Percentiles rank a stretch among this genome's conserved stretches.
These are phyloP conservation scores for Clivina fossor DNA, from an alignment of 2,888 invertebrate genomes.

Conservation along the genomic window DNA sequence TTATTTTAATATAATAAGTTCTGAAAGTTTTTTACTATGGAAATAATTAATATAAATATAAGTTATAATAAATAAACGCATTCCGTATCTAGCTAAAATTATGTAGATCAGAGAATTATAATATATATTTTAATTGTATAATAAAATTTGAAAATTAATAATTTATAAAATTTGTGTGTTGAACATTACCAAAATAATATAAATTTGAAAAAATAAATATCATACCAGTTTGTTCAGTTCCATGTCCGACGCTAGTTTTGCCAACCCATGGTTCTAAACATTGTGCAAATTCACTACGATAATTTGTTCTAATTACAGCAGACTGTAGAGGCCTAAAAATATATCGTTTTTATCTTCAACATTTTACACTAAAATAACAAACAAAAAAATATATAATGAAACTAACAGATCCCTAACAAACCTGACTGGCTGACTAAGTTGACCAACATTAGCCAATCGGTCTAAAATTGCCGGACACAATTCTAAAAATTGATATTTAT, in stretches of 20 bases:
- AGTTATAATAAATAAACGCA: too few species aligned
- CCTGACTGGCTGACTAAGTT: constrained; percentile 64
- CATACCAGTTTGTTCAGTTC: constrained; percentile 51
- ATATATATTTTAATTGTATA: too few species aligned
- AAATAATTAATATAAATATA: too few species aligned
- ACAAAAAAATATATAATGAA: background rate
- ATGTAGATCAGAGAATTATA: too few species aligned
- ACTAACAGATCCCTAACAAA: constrained; percentile 40
- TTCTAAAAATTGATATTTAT: constrained; percentile 74
- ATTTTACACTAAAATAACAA: constrained; percentile 8
- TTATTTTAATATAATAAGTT: too few species aligned
- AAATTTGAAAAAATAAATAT: constrained; percentile 1
- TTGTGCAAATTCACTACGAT: constrained; percentile 65
- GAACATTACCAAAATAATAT: constrained; percentile 10
- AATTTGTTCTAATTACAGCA: constrained; percentile 59
- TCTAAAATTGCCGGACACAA: constrained; percentile 68
- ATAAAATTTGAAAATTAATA: too few species aligned
- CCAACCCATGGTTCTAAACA: constrained; percentile 64
- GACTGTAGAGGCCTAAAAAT: constrained; percentile 56
- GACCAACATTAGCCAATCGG: constrained; percentile 65
- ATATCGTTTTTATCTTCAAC: background rate
- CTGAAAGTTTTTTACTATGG: too few species aligned
- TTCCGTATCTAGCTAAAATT: too few species aligned
- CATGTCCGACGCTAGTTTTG: constrained; percentile 51
- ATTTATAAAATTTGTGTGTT: too few species aligned